Evolutionary conservation across 2,113 vertebrate species (phyloP).

Genomic region (Henicopernis longicauda): DNA sequence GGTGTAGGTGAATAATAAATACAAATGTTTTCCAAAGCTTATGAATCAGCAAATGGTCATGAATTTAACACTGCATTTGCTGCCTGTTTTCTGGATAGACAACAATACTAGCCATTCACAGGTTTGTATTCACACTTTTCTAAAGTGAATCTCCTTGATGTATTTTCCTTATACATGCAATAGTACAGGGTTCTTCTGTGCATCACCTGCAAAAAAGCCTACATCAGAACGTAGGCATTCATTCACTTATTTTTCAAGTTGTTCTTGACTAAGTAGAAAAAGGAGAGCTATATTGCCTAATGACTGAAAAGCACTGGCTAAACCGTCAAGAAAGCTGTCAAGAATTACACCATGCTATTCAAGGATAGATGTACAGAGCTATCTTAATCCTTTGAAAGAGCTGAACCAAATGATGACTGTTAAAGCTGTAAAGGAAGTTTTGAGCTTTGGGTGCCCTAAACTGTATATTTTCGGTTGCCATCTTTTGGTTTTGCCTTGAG

Average conservation of each 20-base stretch:
- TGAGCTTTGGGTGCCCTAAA: neutral
- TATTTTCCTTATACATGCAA: neutral
- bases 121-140: neutral
- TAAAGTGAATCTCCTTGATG: neutral
- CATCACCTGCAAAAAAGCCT: neutral
- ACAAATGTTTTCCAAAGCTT: neutral
- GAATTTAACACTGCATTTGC: neutral
- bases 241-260: slow-evolving; percentile 30
- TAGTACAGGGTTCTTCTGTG: neutral
- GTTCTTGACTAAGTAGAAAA: slow-evolving; percentile 34
- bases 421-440: neutral
- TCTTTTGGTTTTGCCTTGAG: neutral
- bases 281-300: slow-evolving; percentile 19
- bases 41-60: neutral
- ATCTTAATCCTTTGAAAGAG: slow-evolving; percentile 16
- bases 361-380: neutral
- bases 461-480: neutral
- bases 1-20: neutral
- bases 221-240: neutral
- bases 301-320: slow-evolving; percentile 33
- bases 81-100: neutral
- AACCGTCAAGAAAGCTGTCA: slow-evolving; percentile 31
- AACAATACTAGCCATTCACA: neutral
- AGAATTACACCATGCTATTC: slow-evolving; percentile 35
- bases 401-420: neutral